Conservation (phyloP, 1,140 invertebrate genomes). For the Listronotus oregonensis region DNA sequence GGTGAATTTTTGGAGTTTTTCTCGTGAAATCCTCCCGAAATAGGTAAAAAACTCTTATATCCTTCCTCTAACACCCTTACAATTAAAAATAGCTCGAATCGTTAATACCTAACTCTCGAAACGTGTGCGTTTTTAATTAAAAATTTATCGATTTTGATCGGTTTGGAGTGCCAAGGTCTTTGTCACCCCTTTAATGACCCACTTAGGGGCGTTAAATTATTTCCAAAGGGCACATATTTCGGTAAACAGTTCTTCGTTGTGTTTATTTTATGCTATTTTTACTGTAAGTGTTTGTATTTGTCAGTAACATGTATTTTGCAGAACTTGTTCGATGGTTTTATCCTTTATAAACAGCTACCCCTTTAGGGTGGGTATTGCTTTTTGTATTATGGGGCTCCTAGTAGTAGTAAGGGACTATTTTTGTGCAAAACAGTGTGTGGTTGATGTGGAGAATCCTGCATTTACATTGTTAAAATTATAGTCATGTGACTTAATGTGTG, state of each 20-base stretch:
- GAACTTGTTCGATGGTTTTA: too few species aligned
- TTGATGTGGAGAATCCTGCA: neutral
- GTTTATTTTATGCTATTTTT: slow-evolving; percentile 2
- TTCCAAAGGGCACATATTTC: slow-evolving; percentile 2
- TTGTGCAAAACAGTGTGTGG: neutral
- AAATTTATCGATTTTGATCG: slow-evolving; percentile 20
- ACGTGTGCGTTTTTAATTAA: slow-evolving; percentile 7
- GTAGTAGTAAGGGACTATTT: neutral
- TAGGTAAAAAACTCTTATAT: slow-evolving; percentile 20
- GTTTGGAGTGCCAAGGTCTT: slow-evolving; percentile 15
- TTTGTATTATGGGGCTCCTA: neutral
- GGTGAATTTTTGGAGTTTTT: slow-evolving; percentile 32
- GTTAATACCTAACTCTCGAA: neutral
- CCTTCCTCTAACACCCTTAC: neutral
- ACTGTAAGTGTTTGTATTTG: slow-evolving; percentile 11
- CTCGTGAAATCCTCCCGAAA: slow-evolving; percentile 17
- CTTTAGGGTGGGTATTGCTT: neutral
- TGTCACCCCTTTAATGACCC: slow-evolving; percentile 30
- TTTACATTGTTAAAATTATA: neutral
- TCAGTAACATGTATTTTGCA: neutral
- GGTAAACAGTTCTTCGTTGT: neutral
- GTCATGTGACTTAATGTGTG: slow-evolving; percentile 32
- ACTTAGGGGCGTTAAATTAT: slow-evolving; percentile 28
- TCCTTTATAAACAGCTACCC: neutral
- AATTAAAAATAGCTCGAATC: neutral